Evolutionary conservation across 2,888 invertebrate genomes (phyloP).

Genomic region (Trichogramma dendrolimi): DNA sequence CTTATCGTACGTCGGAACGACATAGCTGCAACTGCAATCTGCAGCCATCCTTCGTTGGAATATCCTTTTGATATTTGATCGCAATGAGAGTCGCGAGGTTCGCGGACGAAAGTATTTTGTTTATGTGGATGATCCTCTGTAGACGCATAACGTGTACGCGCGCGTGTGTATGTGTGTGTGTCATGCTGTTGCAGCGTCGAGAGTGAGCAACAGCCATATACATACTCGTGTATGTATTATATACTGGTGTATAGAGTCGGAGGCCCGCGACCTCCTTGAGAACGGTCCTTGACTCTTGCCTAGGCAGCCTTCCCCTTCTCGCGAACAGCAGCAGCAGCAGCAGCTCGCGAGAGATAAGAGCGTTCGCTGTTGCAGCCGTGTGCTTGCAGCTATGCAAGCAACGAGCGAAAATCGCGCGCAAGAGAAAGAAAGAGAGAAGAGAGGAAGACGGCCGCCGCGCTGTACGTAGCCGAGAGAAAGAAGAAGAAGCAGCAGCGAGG

Average conservation of each 20-base stretch:
- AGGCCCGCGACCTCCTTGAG: constrained; percentile 52
- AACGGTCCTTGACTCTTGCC: constrained; percentile 52
- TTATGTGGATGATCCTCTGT: too few species aligned
- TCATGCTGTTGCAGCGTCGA: too few species aligned
- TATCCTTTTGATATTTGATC: too few species aligned
- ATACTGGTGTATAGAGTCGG: constrained; percentile 15
- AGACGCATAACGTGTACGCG: too few species aligned
- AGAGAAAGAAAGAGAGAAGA: constrained; percentile 22
- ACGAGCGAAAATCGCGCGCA: constrained; percentile 14
- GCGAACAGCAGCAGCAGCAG: constrained; percentile 25
- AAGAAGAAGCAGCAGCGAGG: constrained; percentile 13
- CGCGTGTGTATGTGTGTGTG: too few species aligned
- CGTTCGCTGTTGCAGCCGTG: constrained; percentile 4
- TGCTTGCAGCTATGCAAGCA: constrained; percentile 15
- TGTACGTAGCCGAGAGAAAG: constrained; percentile 22
- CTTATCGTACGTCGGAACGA: too few species aligned
- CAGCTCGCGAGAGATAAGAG: constrained; percentile 15
- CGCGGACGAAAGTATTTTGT: too few species aligned
- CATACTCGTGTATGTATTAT: too few species aligned
- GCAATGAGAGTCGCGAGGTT: too few species aligned
- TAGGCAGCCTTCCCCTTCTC: constrained; percentile 29
- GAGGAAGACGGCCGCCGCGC: constrained; percentile 12
- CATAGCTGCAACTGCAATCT: too few species aligned
- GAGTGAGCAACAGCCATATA: too few species aligned
- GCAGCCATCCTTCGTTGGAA: too few species aligned